Evolutionary conservation across 1,140 invertebrate species (phyloP).

Genomic region (Zophobas morio): DNA sequence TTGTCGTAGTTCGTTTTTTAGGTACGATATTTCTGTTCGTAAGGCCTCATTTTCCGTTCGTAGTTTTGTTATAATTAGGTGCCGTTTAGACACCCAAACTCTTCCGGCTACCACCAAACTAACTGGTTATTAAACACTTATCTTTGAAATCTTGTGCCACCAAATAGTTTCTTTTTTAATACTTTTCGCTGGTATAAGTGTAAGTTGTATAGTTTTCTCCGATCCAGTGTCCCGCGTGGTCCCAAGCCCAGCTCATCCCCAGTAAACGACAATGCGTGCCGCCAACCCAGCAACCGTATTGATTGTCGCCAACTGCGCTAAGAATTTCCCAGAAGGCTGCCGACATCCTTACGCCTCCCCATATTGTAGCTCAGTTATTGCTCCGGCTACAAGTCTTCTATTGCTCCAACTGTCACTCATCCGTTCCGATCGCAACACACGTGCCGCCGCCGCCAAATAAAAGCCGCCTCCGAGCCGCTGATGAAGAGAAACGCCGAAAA

Average conservation of each 20-base stretch:
- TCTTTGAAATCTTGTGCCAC: too few relatives aligned
- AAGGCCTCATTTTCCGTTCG: too few relatives aligned
- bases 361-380: conserved; percentile 51
- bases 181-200: too few relatives aligned
- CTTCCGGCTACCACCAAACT: too few relatives aligned
- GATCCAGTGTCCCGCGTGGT: too few relatives aligned
- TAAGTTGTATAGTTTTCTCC: too few relatives aligned
- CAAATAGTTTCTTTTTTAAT: too few relatives aligned
- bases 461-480: neutral
- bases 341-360: conserved; percentile 43
- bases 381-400: conserved; percentile 50
- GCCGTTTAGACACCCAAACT: too few relatives aligned
- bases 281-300: conserved; percentile 55
- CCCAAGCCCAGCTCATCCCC: neutral
- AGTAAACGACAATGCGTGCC: conserved; percentile 48
- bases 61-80: too few relatives aligned
- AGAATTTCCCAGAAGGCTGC: conserved; percentile 51
- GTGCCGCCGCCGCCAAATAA: conserved; percentile 20
- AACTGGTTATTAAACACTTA: too few relatives aligned
- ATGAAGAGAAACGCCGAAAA: neutral
- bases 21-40: too few relatives aligned
- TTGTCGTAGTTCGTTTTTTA: too few relatives aligned
- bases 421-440: conserved; percentile 22
- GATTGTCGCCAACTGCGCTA: conserved; percentile 55
- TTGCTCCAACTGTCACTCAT: conserved; percentile 46